A percentile compares a stretch with the other conserved stretches of the same genome.
These are phyloP conservation scores for Tenthredo scrophulariae DNA, from an alignment of 2,888 invertebrate species.

Conservation along the genomic window DNA sequence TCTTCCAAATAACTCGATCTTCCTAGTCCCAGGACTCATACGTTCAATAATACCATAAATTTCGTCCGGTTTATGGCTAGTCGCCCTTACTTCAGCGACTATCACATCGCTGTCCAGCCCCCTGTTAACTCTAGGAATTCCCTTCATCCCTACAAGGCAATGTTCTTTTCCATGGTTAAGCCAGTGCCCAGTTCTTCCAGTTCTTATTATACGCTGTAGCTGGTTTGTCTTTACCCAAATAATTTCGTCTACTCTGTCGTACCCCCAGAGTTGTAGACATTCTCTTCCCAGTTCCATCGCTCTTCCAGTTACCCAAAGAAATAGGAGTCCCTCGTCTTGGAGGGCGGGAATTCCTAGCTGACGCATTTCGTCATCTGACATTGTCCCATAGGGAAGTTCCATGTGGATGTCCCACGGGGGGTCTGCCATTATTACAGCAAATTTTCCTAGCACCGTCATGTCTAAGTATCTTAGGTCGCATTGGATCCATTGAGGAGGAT, in stretches of 20 bases:
- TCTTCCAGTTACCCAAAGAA: constrained; percentile 98
- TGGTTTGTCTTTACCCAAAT: constrained; percentile 99
- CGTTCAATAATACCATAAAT: constrained; percentile 99
- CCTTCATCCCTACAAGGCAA: constrained; percentile 97
- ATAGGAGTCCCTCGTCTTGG: constrained; percentile 97
- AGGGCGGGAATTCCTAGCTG: constrained; percentile 95
- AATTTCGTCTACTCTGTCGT: constrained; percentile 96
- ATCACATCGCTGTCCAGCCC: constrained; percentile 99
- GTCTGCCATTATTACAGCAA: constrained; percentile 99
- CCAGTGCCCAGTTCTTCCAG: constrained; percentile 99
- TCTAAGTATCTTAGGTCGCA: constrained; percentile 96
- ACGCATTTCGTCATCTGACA: constrained; percentile 99
- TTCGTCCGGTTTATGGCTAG: constrained; percentile 99
- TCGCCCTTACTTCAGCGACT: constrained; percentile 98
- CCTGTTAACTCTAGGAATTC: constrained; percentile 93
- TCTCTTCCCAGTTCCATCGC: constrained; percentile 98
- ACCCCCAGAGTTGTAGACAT: constrained; percentile 97
- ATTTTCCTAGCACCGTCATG: constrained; percentile 96
- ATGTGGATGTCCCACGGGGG: constrained; percentile 99
- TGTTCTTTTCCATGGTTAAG: constrained; percentile 99
- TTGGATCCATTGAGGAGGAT: constrained; percentile 97
- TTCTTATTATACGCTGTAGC: constrained; percentile 96
- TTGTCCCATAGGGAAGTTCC: constrained; percentile 99
- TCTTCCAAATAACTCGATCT: constrained; percentile 97
- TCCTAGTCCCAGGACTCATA: constrained; percentile 96